Percentiles rank a stretch among this genome's conserved stretches.
Conservation (phyloP, 2,888 invertebrate species). For the Ischnura elegans region DNA sequence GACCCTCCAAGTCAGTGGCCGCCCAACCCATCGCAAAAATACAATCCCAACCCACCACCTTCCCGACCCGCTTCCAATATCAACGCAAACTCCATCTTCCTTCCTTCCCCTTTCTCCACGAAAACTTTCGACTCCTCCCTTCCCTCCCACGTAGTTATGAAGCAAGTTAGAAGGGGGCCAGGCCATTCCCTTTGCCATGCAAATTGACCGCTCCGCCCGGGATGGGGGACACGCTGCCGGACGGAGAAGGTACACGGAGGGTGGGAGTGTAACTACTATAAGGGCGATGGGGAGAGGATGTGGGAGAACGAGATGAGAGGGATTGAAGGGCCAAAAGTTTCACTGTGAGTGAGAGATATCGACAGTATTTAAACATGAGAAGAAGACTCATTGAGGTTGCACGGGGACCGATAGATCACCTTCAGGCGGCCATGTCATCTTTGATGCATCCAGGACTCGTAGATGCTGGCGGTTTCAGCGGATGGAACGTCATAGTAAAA, state of each 20-base stretch:
- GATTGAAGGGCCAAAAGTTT: not conserved
- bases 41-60: no score
- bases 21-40: no score
- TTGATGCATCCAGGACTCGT: no score
- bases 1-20: no score
- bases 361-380: no score
- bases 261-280: not conserved
- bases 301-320: not conserved
- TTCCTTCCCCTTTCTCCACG: not conserved
- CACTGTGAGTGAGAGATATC: not conserved
- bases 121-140: constrained; percentile 9
- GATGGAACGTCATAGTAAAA: no score
- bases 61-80: not conserved
- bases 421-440: no score
- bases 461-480: no score
- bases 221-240: constrained; percentile 52
- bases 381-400: no score
- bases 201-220: constrained; percentile 60
- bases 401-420: no score
- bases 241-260: constrained; percentile 9
- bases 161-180: constrained; percentile 24
- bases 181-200: constrained; percentile 54
- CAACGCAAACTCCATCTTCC: not conserved
- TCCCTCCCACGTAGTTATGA: constrained; percentile 52
- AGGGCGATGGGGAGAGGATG: not conserved